Evolutionary conservation across 2,888 invertebrate species (phyloP).

Genomic region (Drosophila testacea): DNA sequence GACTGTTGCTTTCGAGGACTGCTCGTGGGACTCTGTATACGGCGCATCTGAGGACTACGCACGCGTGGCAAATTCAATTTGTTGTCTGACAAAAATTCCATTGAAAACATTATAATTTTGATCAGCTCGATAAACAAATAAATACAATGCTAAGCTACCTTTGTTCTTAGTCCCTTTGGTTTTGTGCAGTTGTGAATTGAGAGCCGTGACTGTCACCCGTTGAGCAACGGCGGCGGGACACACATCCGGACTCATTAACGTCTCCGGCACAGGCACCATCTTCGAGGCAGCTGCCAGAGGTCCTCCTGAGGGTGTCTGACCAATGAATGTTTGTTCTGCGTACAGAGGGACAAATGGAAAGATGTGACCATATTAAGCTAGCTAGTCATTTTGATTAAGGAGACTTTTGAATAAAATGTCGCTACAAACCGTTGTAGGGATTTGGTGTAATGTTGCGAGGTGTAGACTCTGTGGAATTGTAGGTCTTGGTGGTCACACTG

Average conservation of each 20-base stretch:
- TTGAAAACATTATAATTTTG: constrained; percentile 19
- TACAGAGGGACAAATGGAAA: too few relatives aligned
- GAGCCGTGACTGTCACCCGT: constrained; percentile 79
- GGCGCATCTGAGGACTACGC: constrained; percentile 82
- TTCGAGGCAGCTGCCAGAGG: constrained; percentile 93
- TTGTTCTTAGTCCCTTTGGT: constrained; percentile 84
- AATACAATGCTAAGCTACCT: constrained; percentile 61
- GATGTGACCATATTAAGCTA: too few relatives aligned
- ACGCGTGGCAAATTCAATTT: constrained; percentile 84
- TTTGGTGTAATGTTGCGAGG: constrained; percentile 84
- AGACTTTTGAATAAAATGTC: not conserved
- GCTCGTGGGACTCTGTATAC: constrained; percentile 81
- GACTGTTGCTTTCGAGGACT: constrained; percentile 81
- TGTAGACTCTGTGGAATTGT: constrained; percentile 83
- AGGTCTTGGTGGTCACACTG: constrained; percentile 79
- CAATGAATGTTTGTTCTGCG: constrained; percentile 76
- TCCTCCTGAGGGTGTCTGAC: constrained; percentile 74
- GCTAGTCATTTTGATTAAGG: too few relatives aligned
- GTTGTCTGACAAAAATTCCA: constrained; percentile 72
- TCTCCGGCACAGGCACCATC: constrained; percentile 95
- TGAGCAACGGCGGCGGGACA: constrained; percentile 84
- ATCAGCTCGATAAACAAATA: not conserved
- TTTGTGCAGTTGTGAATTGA: constrained; percentile 82
- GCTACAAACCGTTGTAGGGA: constrained; percentile 82
- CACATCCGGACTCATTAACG: constrained; percentile 92